A percentile compares a stretch with the other conserved stretches of the same genome.
These are phyloP conservation scores for Brienomyrus longianalis DNA, from an alignment of 2,113 vertebrate genomes.

Conservation along the genomic window DNA sequence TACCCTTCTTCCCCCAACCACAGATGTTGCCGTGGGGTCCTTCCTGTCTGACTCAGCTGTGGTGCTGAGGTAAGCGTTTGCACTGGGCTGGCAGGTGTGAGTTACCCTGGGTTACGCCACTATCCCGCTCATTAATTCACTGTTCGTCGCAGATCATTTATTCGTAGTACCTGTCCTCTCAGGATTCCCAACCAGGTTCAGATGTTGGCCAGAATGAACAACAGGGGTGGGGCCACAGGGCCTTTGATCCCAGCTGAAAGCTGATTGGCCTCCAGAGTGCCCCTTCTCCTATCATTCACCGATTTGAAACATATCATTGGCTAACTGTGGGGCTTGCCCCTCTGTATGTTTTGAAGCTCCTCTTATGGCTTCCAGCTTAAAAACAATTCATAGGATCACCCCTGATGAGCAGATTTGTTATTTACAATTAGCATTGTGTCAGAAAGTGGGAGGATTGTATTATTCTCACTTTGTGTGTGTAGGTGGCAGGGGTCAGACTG, in stretches of 20 bases:
- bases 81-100: neutral
- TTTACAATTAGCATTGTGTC: no score
- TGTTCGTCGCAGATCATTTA: neutral
- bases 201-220: neutral
- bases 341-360: neutral
- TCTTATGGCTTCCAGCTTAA: neutral
- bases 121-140: neutral
- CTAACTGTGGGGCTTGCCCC: neutral
- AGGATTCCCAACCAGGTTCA: neutral
- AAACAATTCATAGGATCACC: neutral
- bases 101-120: neutral
- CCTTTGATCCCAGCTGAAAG: neutral
- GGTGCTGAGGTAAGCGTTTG: constrained; percentile 73
- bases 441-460: no score
- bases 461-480: no score
- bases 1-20: constrained; percentile 15
- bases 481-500: no score
- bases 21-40: constrained; percentile 90
- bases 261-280: neutral
- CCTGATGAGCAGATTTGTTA: no score
- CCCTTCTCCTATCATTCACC: neutral
- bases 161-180: neutral
- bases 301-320: neutral
- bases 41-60: constrained; percentile 84
- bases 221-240: neutral